Evolutionary conservation across 1,140 invertebrate species (phyloP).

Genomic region (Pseudomyrmex gracilis): DNA sequence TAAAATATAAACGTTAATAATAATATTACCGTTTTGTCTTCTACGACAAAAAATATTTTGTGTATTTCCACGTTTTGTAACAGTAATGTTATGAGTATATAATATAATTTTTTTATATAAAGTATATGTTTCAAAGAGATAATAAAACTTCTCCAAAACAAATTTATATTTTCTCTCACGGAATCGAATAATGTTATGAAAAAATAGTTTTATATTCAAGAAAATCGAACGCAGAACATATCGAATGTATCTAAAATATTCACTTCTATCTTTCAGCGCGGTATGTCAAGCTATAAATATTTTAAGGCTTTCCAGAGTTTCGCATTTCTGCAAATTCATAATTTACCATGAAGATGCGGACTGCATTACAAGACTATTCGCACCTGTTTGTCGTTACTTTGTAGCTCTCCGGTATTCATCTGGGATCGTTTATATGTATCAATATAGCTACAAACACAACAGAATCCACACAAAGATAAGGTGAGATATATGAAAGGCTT

Average conservation of each 20-base stretch:
- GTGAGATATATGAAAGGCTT: slow-evolving; percentile 54
- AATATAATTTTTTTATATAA: background rate
- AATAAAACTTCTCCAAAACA: background rate
- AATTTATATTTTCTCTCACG: slow-evolving; percentile 3
- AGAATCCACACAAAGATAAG: slow-evolving; percentile 53
- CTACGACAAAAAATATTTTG: background rate
- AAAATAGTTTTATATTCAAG: slow-evolving; percentile 7
- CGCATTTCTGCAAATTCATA: slow-evolving; percentile 25
- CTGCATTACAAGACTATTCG: slow-evolving; percentile 44
- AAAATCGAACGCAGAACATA: background rate
- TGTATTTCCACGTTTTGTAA: background rate
- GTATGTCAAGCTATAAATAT: slow-evolving; percentile 34
- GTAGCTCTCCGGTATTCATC: background rate
- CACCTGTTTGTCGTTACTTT: slow-evolving; percentile 4
- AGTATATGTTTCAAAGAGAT: background rate
- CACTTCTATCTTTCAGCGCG: slow-evolving; percentile 22
- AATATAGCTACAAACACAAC: slow-evolving; percentile 14
- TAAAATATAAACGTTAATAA: background rate
- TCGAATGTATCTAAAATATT: slow-evolving; percentile 32
- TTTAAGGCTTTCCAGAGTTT: slow-evolving; percentile 34
- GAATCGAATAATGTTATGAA: background rate
- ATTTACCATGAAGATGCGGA: slow-evolving; percentile 13
- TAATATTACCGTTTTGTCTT: background rate
- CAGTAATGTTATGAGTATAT: no score
- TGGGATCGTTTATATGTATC: background rate